Evolutionary conservation across 2,888 invertebrate species (phyloP).

Genomic region (Epicampocera succincta): DNA sequence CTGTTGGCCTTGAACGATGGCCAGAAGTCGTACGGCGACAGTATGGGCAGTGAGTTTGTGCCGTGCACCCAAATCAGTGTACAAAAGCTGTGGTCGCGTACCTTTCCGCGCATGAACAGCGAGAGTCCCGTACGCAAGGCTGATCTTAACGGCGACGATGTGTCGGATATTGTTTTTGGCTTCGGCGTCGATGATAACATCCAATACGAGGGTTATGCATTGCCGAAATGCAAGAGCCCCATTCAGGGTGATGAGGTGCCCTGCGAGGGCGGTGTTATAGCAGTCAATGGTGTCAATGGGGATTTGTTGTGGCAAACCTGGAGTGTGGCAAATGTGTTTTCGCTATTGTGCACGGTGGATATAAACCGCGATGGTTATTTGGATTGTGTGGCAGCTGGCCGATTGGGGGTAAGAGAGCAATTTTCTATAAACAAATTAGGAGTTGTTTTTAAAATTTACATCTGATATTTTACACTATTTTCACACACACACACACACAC

Average conservation of each 20-base stretch:
- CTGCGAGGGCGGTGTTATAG: conserved; percentile 89
- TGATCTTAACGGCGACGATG: conserved; percentile 88
- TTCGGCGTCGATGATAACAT: conserved; percentile 85
- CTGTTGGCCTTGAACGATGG: conserved; percentile 56
- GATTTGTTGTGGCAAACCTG: conserved; percentile 88
- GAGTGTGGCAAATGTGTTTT: conserved; percentile 88
- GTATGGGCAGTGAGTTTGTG: conserved; percentile 78
- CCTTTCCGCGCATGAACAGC: conserved; percentile 87
- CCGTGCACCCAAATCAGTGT: conserved; percentile 81
- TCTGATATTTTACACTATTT: too few species aligned
- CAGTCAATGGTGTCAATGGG: conserved; percentile 88
- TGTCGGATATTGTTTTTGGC: conserved; percentile 88
- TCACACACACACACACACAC: too few species aligned
- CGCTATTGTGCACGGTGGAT: conserved; percentile 87
- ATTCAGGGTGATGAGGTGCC: conserved; percentile 85
- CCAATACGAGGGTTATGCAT: conserved; percentile 83
- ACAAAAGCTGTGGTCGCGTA: conserved; percentile 85
- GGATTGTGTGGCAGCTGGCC: conserved; percentile 89
- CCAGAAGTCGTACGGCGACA: conserved; percentile 72
- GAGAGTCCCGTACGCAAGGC: conserved; percentile 88
- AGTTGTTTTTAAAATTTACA: too few species aligned
- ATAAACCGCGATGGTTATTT: conserved; percentile 86
- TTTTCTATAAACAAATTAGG: neutral
- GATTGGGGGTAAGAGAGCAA: conserved; percentile 85
- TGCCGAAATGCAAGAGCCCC: conserved; percentile 84